A percentile compares a stretch with the other conserved stretches of the same genome.
Evolutionary conservation across 2,888 invertebrate species (phyloP).

Genomic region (Apamea epomidion): DNA sequence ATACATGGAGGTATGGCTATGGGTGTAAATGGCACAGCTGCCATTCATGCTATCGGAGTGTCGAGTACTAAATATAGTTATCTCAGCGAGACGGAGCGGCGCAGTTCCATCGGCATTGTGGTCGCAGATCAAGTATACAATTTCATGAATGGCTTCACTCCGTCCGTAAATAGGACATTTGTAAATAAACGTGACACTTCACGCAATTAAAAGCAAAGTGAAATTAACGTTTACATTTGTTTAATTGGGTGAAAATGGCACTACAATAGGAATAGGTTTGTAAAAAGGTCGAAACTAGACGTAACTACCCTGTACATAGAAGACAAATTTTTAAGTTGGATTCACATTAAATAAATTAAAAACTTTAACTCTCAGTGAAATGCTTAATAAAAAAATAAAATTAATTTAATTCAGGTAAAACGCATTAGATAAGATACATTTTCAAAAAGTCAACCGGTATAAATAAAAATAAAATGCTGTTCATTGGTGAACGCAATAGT

Average conservation of each 20-base stretch:
- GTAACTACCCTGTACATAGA: background rate
- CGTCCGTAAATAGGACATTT: conserved; percentile 54
- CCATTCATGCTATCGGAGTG: conserved; percentile 54
- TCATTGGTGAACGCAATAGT: too few species aligned
- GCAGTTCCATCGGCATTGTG: conserved; percentile 56
- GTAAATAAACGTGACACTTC: conserved; percentile 56
- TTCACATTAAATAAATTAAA: background rate
- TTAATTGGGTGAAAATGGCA: conserved; percentile 39
- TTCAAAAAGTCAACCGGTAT: background rate
- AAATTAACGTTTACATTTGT: conserved; percentile 41
- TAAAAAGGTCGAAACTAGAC: conserved; percentile 4
- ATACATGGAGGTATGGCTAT: conserved; percentile 15
- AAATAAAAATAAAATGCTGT: too few species aligned
- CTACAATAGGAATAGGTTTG: background rate
- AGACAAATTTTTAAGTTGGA: background rate
- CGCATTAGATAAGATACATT: background rate
- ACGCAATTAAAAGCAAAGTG: conserved; percentile 43
- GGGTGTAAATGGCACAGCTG: conserved; percentile 39
- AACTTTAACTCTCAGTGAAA: background rate
- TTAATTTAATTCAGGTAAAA: background rate
- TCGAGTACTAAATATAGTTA: conserved; percentile 57
- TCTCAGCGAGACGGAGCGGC: conserved; percentile 56
- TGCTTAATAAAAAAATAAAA: background rate
- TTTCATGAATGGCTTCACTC: conserved; percentile 62
- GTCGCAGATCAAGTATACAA: conserved; percentile 62